Conservation (phyloP, 2,113 vertebrate genomes). For the Engystomops pustulosus region DNA sequence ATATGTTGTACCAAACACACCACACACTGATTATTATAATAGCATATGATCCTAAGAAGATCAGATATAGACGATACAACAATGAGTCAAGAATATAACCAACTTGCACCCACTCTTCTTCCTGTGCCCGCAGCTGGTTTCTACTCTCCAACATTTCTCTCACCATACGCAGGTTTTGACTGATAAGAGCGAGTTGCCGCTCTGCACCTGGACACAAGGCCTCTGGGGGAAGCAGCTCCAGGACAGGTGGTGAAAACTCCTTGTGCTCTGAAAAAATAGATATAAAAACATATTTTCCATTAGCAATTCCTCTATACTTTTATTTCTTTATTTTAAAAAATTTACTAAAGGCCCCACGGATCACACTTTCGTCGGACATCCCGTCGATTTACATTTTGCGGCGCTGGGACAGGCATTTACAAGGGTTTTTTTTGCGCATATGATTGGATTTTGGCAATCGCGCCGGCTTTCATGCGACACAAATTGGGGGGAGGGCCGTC, state of each 20-base stretch:
- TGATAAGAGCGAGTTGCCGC: slow-evolving; percentile 74
- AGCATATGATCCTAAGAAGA: slow-evolving; percentile 77
- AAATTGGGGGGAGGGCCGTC: too few relatives aligned
- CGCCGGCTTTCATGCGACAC: too few relatives aligned
- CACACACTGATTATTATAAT: slow-evolving; percentile 80
- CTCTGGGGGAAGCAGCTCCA: not conserved
- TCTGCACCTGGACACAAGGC: slow-evolving; percentile 60
- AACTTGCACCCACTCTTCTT: slow-evolving; percentile 79
- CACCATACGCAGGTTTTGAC: slow-evolving; percentile 71
- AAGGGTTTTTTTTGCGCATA: too few relatives aligned
- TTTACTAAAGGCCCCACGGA: too few relatives aligned
- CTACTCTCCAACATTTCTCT: slow-evolving; percentile 67
- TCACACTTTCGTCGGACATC: too few relatives aligned
- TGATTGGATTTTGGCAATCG: too few relatives aligned
- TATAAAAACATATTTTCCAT: too few relatives aligned
- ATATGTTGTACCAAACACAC: slow-evolving; percentile 78
- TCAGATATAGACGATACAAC: slow-evolving; percentile 78
- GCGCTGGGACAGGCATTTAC: too few relatives aligned
- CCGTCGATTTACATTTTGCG: too few relatives aligned
- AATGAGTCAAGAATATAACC: slow-evolving; percentile 81
- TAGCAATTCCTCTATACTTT: too few relatives aligned
- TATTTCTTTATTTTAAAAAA: too few relatives aligned
- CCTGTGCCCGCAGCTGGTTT: slow-evolving; percentile 71
- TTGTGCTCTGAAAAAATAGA: slow-evolving; percentile 15
- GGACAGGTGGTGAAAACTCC: not conserved